Conservation (phyloP, 2,888 invertebrate species). For the Pocota personata region DNA sequence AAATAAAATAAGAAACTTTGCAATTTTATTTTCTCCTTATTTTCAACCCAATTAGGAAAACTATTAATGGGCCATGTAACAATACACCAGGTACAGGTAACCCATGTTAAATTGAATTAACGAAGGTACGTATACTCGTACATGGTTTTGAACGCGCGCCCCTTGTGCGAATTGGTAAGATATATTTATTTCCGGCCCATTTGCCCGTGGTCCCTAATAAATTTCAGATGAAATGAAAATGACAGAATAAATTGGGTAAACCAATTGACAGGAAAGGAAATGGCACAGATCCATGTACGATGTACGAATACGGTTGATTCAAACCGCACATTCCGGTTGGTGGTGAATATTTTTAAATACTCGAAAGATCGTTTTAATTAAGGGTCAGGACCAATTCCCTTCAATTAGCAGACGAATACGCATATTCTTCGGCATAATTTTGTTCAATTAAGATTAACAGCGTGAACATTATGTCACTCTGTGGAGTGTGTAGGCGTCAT, state of each 20-base stretch:
- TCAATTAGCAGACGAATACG: constrained; percentile 25
- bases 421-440: neutral
- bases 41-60: constrained; percentile 30
- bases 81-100: neutral
- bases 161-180: constrained; percentile 6
- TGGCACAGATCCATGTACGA: constrained; percentile 4
- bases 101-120: constrained; percentile 39
- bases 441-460: constrained; percentile 43
- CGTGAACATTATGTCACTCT: constrained; percentile 8
- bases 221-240: constrained; percentile 18
- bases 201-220: constrained; percentile 14
- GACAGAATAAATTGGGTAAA: constrained; percentile 30
- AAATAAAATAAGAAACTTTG: constrained; percentile 5
- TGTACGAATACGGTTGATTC: neutral
- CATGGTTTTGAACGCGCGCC: neutral
- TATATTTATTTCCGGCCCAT: constrained; percentile 36
- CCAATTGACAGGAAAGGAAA: constrained; percentile 38
- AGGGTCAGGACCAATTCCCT: constrained; percentile 13
- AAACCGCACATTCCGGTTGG: neutral
- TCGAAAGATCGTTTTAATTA: constrained; percentile 13
- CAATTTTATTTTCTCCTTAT: neutral
- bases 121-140: constrained; percentile 14
- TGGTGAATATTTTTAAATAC: constrained; percentile 10
- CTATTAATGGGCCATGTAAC: constrained; percentile 37
- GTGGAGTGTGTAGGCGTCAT: constrained; percentile 26